Percentiles rank a stretch among this genome's conserved stretches.
Conservation (phyloP, 2,888 invertebrate genomes). For the Eledona agricola region DNA sequence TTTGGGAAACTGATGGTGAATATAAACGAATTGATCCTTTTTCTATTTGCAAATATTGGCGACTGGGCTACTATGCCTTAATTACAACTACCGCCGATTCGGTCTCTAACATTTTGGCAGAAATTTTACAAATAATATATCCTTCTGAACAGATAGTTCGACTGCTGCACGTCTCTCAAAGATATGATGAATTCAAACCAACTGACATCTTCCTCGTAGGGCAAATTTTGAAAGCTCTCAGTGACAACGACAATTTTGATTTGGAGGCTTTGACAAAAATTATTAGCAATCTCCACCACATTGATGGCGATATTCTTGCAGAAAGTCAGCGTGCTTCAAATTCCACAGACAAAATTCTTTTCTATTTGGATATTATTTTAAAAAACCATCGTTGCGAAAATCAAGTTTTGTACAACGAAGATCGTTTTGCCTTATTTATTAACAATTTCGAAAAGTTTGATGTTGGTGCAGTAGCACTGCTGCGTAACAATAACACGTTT, state of each 20-base stretch:
- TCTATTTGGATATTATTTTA: conserved; percentile 64
- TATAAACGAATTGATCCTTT: background rate
- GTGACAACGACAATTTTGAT: background rate
- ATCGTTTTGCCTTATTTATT: no score
- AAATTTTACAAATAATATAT: background rate
- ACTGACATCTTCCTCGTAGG: conserved; percentile 3
- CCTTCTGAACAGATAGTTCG: background rate
- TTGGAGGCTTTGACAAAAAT: conserved; percentile 1
- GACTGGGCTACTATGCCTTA: background rate
- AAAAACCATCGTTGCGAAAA: background rate
- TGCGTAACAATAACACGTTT: no score
- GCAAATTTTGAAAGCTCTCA: conserved; percentile 9
- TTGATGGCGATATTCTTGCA: background rate
- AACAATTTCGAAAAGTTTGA: no score
- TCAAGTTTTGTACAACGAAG: no score
- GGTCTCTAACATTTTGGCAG: background rate
- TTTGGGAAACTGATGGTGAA: conserved; percentile 4
- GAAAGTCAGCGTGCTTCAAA: conserved; percentile 10
- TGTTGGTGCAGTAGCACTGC: no score
- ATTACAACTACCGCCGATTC: background rate
- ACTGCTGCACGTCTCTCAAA: conserved; percentile 1
- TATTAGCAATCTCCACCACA: conserved; percentile 12
- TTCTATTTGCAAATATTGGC: conserved; percentile 10
- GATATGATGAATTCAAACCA: conserved; percentile 6
- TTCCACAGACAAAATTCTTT: conserved; percentile 61